These are phyloP conservation scores for Eueremaeus valkanovi DNA, from an alignment of 2,888 invertebrate species.

Conservation along the genomic window DNA sequence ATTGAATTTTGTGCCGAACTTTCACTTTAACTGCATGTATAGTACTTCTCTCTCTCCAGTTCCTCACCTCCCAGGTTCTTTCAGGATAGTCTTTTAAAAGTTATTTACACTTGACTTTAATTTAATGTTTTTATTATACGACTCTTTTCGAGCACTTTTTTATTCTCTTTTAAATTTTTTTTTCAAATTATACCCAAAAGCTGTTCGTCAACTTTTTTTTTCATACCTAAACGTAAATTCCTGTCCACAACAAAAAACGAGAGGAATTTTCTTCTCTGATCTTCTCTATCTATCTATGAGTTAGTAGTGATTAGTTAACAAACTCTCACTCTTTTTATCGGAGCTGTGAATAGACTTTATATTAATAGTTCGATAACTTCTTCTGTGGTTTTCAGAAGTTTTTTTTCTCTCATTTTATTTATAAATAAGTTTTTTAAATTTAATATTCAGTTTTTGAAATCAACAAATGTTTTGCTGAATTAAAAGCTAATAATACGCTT, in stretches of 20 bases:
- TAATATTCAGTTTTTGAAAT: too few relatives aligned
- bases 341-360: background rate
- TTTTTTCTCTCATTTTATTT: background rate
- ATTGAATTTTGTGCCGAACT: too few relatives aligned
- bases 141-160: background rate
- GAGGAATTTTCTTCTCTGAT: background rate
- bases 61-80: background rate
- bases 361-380: conserved; percentile 7
- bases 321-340: background rate
- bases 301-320: background rate
- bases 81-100: background rate
- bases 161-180: background rate
- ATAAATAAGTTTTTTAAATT: background rate
- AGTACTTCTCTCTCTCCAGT: too few relatives aligned
- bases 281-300: background rate
- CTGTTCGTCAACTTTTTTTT: conserved; percentile 16
- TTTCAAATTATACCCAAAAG: background rate
- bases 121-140: background rate
- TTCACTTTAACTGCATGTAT: too few relatives aligned
- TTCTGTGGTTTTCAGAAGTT: background rate
- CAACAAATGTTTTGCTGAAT: too few relatives aligned
- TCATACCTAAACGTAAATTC: background rate
- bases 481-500: too few relatives aligned
- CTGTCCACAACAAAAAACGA: background rate
- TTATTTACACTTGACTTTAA: background rate